Base-by-base conservation (phyloP, 2,888 invertebrate genomes). In the Tachina grossa region DNA sequence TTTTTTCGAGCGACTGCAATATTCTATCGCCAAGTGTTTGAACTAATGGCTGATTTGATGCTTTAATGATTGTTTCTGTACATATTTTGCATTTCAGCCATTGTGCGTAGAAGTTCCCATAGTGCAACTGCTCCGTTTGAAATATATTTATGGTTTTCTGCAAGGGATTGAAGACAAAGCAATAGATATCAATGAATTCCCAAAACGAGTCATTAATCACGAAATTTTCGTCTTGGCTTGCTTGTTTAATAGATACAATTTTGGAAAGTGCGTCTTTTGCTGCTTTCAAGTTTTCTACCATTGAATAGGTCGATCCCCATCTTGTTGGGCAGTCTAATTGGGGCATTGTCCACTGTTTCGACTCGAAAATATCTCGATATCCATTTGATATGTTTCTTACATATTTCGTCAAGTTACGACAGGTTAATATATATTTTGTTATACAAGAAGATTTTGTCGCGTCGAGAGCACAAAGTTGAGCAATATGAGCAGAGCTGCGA, bases 261-360 rank as follows among this genome's bases (percentile, higher is more conserved):
- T 31, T 31, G 31, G 31, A 31, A 5, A 31, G 31, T 6, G 31
- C 31, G 31, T 31, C 31, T 31, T 31, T 31, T 31, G 31, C 16
- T 39, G 53, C 43, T 63, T 45, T 47, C n/a, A 72, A 63, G 47
- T 72, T 55, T 55, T 71, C 39, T 19, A 57, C 22, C 57, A 59
- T 57, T 57, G n/a, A 47, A n/a, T 72, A 72, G 16, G 72, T 72
- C 45, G 79, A 80, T 65, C 72, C 71, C 72, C 79, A 79, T 71
- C 79, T 51, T 9, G 72, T 71, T 39, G 72, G 72, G 43, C 65
- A 72, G 53, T 71, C 63, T n/a, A 72, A 19, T 71, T 63, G 53
- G 9, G 53, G 55, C 16, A 41, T 51, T 9, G 71, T 49, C 13
- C 53, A 47, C 4, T 66, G 45, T 43, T 71, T 71, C 13, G 55